Evolutionary conservation across 2,888 invertebrate genomes (phyloP), one percentile per base, ranked within the genome.

Genomic region (Carcina quercana): DNA sequence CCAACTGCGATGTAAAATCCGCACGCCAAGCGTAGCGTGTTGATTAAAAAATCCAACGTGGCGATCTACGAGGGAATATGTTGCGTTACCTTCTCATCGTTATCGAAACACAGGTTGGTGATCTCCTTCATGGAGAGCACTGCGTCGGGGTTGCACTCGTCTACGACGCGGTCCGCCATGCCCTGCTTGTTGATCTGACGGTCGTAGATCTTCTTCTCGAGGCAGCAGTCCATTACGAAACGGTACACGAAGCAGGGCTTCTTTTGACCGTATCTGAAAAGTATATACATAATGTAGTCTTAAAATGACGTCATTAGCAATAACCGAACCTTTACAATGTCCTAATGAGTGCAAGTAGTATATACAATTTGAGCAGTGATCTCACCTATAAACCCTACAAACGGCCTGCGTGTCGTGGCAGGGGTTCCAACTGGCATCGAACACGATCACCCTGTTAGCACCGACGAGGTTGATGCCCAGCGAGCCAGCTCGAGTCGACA

Each of bases 381-480:
- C n/a, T n/a, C n/a, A 70, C 86, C 93, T 87, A 66, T 96, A 96
- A 22, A 98, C 97, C 47, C 98, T 86, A 68, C 98, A 98, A 8
- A 99, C 97, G 15, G 98, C 98, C 83, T 96, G 96, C 0, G 96
- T 95, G 63, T 98, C 98, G 59, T 99, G 98, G 62, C 98, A 98
- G 1, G 98, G 98, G 83, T 99, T 99, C 98, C 98, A 99, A 21
- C 96, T 97, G 8, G 98, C 98, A 70, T 99, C 99, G 59, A 98
- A 93, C 28, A 99, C 97, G 24, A 98, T 93, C 3, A 98, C 98
- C 17, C 99, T 87, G 75, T 98, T 98, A 0, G 99, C 99, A 10
- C 98, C 97, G 12, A 97, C 94, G 41, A 99, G 86, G 82, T 99
- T 99, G 44, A 99, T 98, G 5, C 99, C 99, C 17, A 98, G 82